Evolutionary conservation across 2,888 invertebrate genomes (phyloP), one percentile per base, ranked within the genome.

Genomic region (Drosophila engyochracea): DNA sequence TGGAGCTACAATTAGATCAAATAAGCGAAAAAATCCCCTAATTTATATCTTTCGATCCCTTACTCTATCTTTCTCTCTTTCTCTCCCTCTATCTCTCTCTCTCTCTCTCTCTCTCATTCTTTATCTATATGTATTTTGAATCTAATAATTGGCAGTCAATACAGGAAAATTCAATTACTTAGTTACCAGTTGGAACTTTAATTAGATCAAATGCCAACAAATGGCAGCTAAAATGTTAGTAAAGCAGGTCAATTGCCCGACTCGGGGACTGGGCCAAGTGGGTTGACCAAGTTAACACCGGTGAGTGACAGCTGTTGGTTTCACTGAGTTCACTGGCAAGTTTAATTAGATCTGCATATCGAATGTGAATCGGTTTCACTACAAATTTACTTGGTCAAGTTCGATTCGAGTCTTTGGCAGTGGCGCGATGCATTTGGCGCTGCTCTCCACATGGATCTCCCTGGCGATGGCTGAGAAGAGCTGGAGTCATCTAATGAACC

Each of bases 341-440:
- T 81, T 89, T 84, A 88, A 88, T 89, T 90, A 83, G 83, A 84
- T 86, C 82, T 88, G 89, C 88, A 88, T 90, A 80, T 49, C 58
- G 59, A 84, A 85, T 82, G 76, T 66, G 52, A 53, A 66, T 47
- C 31, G 47, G 52, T 47, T 53, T 62, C 51, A 44, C 41, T 66
- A 37, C 61, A 60, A 37, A 59, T 16, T 25, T 16, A 68, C 31
- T 19, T 1, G 39, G 35, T 35, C 35, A 19, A 35, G 25, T 2
- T 69, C 12, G 39, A 14, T 16, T 22, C 33, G 10, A 30, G 51
- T 35, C 60, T 22, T 31, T 19, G 41, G 19, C 41, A 44, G 59
- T 39, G 65, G 41, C 47, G 70, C 70, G 55, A 72, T 74, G 57
- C 68, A 55, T 31, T 47, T 47, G 49, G 44, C 55, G 19, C 12